phyloP scores from a whole-genome alignment of 1,140 invertebrate genomes.

The Centruroides vittatus region DNA sequence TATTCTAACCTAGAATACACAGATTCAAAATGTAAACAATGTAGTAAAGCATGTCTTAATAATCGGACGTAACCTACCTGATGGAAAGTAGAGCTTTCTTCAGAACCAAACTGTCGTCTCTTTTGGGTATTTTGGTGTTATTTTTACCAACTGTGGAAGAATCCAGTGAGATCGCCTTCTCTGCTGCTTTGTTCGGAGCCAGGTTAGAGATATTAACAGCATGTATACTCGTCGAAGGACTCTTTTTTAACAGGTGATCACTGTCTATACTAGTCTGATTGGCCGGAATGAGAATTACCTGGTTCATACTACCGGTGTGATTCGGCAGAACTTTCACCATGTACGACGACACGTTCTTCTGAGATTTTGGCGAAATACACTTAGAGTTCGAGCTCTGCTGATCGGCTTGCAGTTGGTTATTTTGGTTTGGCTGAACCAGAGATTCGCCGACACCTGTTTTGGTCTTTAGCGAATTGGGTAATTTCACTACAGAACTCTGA shows the following conservation, averaged over 20 bases:
- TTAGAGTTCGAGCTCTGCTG: not conserved
- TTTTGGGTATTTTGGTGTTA: constrained; percentile 3
- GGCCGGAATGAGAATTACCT: constrained; percentile 1
- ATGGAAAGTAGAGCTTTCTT: not conserved
- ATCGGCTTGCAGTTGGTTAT: not conserved
- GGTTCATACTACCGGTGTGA: not conserved
- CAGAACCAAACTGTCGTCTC: not conserved
- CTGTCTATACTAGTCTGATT: not conserved
- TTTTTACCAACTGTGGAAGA: not conserved
- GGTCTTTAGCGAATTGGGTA: not conserved
- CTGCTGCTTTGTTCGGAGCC: not conserved
- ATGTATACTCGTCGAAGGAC: not conserved
- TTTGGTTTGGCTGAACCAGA: not conserved
- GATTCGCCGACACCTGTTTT: not conserved
- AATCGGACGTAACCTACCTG: not conserved
- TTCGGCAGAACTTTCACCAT: constrained; percentile 9
- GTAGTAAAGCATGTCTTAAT: not conserved
- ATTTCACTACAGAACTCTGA: constrained; percentile 1
- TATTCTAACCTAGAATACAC: constrained; percentile 8
- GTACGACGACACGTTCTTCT: constrained; percentile 1
- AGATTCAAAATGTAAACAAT: not conserved
- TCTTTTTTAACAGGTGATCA: not conserved
- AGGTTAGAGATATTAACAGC: too few relatives aligned
- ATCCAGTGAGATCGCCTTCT: not conserved
- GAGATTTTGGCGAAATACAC: not conserved